A percentile compares a stretch with the other conserved stretches of the same genome.
Evolutionary conservation across 2,888 invertebrate genomes (phyloP).

Genomic region (Hecatera dysodea): DNA sequence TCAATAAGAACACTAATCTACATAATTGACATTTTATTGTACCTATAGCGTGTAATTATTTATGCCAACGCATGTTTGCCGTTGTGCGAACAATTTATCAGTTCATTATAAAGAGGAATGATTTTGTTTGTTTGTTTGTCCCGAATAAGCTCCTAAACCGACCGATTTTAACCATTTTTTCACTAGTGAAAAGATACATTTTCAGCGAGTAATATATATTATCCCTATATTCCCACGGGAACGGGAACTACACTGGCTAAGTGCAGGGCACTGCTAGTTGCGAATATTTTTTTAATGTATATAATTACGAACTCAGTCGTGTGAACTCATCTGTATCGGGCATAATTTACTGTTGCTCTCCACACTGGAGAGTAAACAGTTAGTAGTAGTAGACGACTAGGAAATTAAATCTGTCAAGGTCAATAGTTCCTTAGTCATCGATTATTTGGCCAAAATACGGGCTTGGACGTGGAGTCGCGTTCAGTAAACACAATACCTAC

Average conservation of each 20-base stretch:
- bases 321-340: too few species aligned
- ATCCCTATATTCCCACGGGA: too few species aligned
- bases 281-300: constrained; percentile 23
- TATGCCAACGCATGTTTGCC: constrained; percentile 1
- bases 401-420: background rate
- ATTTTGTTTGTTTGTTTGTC: too few species aligned
- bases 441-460: background rate
- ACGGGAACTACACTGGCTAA: too few species aligned
- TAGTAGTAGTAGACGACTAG: too few species aligned
- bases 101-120: too few species aligned
- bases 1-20: constrained; percentile 29
- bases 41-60: constrained; percentile 16
- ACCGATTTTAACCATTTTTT: too few species aligned
- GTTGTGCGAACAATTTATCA: constrained; percentile 15
- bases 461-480: background rate
- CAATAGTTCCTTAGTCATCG: background rate
- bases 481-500: background rate
- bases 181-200: too few species aligned
- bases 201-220: too few species aligned
- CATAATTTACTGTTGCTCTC: background rate
- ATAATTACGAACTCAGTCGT: constrained; percentile 5
- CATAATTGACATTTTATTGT: constrained; percentile 37
- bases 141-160: too few species aligned
- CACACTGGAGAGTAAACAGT: too few species aligned
- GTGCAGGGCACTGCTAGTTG: too few species aligned